Base-by-base conservation (phyloP, 2,888 invertebrate species). In the Volucella inflata region DNA sequence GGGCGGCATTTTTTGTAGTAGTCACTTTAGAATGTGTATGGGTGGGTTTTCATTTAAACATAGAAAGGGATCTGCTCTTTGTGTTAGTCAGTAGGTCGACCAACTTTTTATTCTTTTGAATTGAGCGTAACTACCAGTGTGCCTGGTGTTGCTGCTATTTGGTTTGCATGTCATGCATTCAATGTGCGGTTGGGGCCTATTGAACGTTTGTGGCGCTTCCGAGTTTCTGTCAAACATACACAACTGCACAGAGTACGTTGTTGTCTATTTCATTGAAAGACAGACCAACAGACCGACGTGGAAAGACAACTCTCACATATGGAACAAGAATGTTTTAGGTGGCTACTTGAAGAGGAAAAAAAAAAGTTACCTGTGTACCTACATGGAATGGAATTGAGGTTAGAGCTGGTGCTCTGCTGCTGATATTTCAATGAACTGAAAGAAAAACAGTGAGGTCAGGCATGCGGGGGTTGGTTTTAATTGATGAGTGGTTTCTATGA, bases 11-110 rank as follows among this genome's bases (percentile, higher is more conserved):
- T 72, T 65, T 10, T 44, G n/a, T 46, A 9, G 38, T 8, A 42
- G 48, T 16, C 21, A 10, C n/a, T 50, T 11, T 10, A 55, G 30
- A 64, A 14, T 57, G 21, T 38, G 46, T 55, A 10, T 72, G 36
- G 51, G n/a, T 46, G 36, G 8, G 8, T 14, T 14, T 38, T 17
- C 46, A 60, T 68, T 10, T 64, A 12, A 57, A 55, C 11, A 38
- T 42, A 10, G 50, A n/a, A 42, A 55, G 53, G 21, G 57, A 42
- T 53, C 55, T 12, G 42, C 44, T n/a, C n/a, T 21, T 72, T 48
- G 62, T 74, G 51, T 57, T 60, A 67, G 81, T 62, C 67, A 82
- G 78, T 83, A 78, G 82, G 78, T 83, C 82, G 62, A 78, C 67
- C 55, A 78, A 55, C 55, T 65, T 42, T 42, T 70, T 51, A 72